Evolutionary conservation across 2,888 invertebrate species (phyloP).

Genomic region (Apantesis nais): DNA sequence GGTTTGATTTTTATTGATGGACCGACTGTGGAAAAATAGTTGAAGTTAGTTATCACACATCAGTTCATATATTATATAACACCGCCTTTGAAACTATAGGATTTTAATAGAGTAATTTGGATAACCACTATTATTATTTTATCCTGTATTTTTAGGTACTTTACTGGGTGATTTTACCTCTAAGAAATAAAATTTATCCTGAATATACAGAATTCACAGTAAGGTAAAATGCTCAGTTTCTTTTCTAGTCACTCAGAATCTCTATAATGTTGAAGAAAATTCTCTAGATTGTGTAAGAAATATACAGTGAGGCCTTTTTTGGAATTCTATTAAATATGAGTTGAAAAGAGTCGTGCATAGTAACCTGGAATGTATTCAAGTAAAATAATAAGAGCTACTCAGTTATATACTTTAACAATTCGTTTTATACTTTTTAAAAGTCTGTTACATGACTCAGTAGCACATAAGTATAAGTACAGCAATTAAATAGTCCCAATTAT

Average conservation of each 20-base stretch:
- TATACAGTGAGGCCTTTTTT: too few species aligned
- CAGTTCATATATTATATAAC: neutral
- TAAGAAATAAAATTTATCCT: too few species aligned
- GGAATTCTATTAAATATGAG: neutral
- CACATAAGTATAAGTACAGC: conserved; percentile 22
- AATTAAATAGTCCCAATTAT: conserved; percentile 49
- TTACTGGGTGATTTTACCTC: too few species aligned
- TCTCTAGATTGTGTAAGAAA: neutral
- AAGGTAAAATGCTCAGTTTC: neutral
- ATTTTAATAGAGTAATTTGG: neutral
- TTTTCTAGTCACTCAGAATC: neutral
- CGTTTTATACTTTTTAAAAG: neutral
- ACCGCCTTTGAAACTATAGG: neutral
- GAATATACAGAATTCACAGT: too few species aligned
- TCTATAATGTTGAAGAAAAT: neutral
- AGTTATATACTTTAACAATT: neutral
- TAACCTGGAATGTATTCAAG: neutral
- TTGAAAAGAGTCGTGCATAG: neutral
- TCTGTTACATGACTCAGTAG: conserved; percentile 2
- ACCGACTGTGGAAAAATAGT: conserved; percentile 86
- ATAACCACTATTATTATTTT: neutral
- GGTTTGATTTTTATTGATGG: conserved; percentile 92
- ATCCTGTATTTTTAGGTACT: neutral
- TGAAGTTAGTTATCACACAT: neutral
- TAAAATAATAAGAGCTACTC: neutral